phyloP scores from a whole-genome alignment of 2,888 invertebrate genomes.

The Pristionchus japonicus region DNA sequence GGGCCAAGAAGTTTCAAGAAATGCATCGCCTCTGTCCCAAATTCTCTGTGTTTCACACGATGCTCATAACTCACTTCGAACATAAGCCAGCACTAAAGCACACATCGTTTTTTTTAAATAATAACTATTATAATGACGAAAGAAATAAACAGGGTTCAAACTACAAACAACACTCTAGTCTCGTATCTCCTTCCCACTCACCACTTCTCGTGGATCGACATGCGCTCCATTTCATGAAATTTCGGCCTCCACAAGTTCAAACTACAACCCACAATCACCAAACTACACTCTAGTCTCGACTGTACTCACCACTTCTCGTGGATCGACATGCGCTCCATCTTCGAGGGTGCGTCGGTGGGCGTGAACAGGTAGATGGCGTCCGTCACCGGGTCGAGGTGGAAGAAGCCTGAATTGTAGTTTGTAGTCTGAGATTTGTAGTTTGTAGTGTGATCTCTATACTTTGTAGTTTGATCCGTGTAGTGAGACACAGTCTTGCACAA shows the following conservation, averaged over 20 bases:
- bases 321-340: slow-evolving; percentile 63
- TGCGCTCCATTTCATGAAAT: slow-evolving; percentile 63
- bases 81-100: no score
- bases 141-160: no score
- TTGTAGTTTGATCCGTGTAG: not conserved
- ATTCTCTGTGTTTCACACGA: no score
- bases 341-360: slow-evolving; percentile 64
- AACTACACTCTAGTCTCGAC: slow-evolving; percentile 50
- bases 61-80: no score
- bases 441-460: not conserved
- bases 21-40: no score
- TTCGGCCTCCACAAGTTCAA: not conserved
- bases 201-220: slow-evolving; percentile 69
- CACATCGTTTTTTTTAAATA: no score
- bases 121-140: no score
- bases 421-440: not conserved
- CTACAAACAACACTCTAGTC: slow-evolving; percentile 50
- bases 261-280: not conserved
- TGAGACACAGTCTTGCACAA: not conserved
- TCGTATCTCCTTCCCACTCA: slow-evolving; percentile 47
- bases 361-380: slow-evolving; percentile 74
- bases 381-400: slow-evolving; percentile 70
- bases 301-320: slow-evolving; percentile 65
- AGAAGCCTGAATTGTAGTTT: slow-evolving; percentile 55
- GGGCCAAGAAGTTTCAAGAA: no score